Conservation (phyloP, 2,113 vertebrate species). For the Oceanites oceanicus region DNA sequence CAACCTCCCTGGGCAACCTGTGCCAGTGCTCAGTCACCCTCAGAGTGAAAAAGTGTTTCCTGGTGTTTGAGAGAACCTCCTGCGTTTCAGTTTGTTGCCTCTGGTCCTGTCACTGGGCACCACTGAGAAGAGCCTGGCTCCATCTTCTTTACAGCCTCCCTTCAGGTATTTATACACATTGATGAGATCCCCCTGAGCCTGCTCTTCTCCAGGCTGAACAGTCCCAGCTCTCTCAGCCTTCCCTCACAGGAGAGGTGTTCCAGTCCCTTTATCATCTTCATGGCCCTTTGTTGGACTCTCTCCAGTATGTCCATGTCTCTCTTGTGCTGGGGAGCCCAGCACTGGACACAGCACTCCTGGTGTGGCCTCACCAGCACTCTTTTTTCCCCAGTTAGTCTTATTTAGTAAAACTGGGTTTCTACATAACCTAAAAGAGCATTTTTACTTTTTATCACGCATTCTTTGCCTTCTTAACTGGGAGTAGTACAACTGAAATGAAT, state of each 20-base stretch:
- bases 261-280: background rate
- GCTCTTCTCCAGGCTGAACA: background rate
- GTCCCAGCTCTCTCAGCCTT: background rate
- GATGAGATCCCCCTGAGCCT: background rate
- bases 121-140: too few species aligned
- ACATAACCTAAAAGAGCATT: background rate
- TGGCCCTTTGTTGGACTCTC: background rate
- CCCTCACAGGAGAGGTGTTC: background rate
- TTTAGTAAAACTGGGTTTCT: background rate
- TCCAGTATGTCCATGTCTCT: background rate
- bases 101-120: too few species aligned
- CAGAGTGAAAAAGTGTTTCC: too few species aligned
- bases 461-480: background rate
- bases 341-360: background rate
- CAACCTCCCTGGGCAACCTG: background rate
- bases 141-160: too few species aligned
- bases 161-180: too few species aligned
- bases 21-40: too few species aligned
- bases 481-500: background rate
- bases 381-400: background rate
- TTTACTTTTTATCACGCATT: background rate
- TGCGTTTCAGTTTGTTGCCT: too few species aligned
- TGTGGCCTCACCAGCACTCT: background rate
- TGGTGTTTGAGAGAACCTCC: too few species aligned
- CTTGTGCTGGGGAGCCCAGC: background rate